These are phyloP conservation scores for Galagoides demidoff DNA, from an alignment of 2,797 vertebrate genomes.

Conservation along the genomic window DNA sequence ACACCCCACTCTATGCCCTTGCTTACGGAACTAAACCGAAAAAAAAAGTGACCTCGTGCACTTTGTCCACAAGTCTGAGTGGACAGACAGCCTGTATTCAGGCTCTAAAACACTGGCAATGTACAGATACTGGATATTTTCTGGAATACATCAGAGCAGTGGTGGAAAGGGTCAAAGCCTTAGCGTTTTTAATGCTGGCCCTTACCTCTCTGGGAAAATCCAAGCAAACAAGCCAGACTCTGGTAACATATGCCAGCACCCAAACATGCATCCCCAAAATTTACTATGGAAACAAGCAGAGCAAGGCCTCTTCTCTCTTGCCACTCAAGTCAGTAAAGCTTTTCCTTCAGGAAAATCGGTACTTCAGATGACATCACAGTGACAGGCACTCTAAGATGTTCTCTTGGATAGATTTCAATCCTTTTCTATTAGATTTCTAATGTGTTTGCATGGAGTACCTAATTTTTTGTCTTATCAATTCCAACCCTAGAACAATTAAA, in stretches of 20 bases:
- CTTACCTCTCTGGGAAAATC: not conserved
- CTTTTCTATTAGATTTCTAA: not conserved
- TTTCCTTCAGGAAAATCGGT: constrained; percentile 40
- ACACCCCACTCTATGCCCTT: not conserved
- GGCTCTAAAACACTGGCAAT: not conserved
- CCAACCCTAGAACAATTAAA: not conserved
- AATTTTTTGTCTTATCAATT: not conserved
- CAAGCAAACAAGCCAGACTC: not conserved
- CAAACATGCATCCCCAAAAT: not conserved
- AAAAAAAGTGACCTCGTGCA: not conserved
- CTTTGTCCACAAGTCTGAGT: not conserved
- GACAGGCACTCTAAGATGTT: not conserved
- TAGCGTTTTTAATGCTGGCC: not conserved
- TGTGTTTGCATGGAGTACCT: not conserved
- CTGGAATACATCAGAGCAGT: not conserved
- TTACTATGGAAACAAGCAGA: not conserved
- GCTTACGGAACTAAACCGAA: not conserved
- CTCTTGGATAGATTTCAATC: not conserved
- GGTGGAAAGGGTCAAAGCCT: not conserved
- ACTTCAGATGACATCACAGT: not conserved
- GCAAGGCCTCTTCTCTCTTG: not conserved
- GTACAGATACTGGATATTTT: not conserved
- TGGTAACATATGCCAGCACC: not conserved
- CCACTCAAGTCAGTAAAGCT: not conserved
- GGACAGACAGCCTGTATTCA: not conserved